These are phyloP conservation scores for Onychorhynchus coronatus DNA, from an alignment of 2,113 vertebrate genomes.

Conservation along the genomic window DNA sequence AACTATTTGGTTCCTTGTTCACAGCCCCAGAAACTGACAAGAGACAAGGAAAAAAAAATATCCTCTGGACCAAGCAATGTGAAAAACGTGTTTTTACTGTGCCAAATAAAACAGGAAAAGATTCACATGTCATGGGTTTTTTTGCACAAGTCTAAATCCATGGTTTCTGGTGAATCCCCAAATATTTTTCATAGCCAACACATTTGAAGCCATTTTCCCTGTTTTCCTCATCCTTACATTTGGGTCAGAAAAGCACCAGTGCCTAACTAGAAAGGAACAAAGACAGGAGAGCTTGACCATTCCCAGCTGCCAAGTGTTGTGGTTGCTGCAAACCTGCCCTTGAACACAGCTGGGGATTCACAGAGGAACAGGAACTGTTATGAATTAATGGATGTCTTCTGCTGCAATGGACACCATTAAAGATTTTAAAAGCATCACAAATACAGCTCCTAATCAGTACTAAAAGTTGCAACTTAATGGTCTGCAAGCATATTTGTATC, in stretches of 20 bases:
- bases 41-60: background rate
- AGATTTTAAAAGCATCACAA: background rate
- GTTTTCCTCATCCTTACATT: background rate
- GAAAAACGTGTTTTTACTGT: background rate
- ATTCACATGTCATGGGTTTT: rapidly evolving
- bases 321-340: background rate
- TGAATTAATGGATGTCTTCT: background rate
- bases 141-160: background rate
- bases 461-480: background rate
- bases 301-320: rapidly evolving
- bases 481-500: background rate
- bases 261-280: background rate
- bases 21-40: background rate
- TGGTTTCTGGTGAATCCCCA: rapidly evolving
- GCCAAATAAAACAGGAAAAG: background rate
- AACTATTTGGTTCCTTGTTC: background rate
- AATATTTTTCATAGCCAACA: background rate
- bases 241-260: background rate
- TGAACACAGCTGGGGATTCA: background rate
- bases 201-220: background rate
- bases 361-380: background rate
- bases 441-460: background rate
- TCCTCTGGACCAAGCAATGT: background rate
- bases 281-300: rapidly evolving
- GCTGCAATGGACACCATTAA: rapidly evolving